Percentiles rank a stretch among this genome's conserved stretches.
Evolutionary conservation across 2,113 vertebrate genomes (phyloP).

Genomic region (Accipiter cooperii): DNA sequence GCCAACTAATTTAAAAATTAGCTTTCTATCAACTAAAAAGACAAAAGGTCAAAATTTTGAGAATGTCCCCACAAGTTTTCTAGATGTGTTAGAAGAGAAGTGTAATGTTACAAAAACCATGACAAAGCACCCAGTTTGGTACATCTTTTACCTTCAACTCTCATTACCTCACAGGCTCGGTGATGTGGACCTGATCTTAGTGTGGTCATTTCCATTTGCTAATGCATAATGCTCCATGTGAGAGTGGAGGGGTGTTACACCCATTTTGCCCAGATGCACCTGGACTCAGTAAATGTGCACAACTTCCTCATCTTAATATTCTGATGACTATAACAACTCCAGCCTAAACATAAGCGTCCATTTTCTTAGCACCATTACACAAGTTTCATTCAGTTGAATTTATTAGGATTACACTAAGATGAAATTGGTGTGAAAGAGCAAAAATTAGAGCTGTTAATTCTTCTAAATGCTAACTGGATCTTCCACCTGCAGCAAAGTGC

Average conservation of each 20-base stretch:
- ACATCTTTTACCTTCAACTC: background rate
- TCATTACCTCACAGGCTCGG: background rate
- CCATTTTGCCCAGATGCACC: background rate
- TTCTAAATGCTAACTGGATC: background rate
- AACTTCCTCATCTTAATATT: background rate
- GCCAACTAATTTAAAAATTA: background rate
- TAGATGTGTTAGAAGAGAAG: background rate
- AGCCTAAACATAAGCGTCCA: background rate
- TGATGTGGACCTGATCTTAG: background rate
- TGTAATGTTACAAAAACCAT: background rate
- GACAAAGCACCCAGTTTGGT: background rate
- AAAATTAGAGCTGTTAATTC: background rate
- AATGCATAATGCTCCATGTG: background rate
- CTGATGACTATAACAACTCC: background rate
- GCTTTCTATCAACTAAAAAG: background rate
- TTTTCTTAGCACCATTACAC: background rate
- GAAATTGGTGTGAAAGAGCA: background rate
- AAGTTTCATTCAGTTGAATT: background rate
- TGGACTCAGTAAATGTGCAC: background rate
- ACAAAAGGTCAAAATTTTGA: background rate
- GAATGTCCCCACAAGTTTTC: background rate
- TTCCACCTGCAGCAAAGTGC: background rate
- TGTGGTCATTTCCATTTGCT: background rate
- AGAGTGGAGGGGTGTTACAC: background rate
- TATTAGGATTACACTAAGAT: background rate